Conservation (phyloP, 2,888 invertebrate genomes). For the Lepidochitona cinerea region DNA sequence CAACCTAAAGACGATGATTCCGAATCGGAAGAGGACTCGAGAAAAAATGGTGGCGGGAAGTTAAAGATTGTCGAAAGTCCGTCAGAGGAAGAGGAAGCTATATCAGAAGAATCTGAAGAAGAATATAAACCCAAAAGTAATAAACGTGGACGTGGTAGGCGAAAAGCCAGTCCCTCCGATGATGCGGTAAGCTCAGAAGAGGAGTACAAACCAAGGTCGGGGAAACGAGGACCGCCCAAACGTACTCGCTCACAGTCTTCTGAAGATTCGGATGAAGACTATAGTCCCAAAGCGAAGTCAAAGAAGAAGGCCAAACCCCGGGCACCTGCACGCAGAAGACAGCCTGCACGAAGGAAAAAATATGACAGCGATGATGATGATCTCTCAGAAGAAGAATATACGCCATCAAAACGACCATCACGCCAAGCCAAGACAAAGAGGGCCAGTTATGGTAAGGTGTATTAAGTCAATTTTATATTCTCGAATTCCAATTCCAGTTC, state of each 20-base stretch:
- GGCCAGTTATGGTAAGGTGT: conserved; percentile 4
- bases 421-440: neutral
- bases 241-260: neutral
- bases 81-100: neutral
- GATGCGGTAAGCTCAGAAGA: neutral
- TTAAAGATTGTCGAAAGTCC: neutral
- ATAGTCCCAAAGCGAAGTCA: neutral
- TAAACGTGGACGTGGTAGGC: neutral
- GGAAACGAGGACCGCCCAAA: neutral
- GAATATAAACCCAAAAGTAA: neutral
- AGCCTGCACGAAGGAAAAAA: neutral
- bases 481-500: too few relatives aligned
- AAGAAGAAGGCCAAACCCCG: neutral
- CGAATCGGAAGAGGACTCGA: neutral
- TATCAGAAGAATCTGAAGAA: neutral
- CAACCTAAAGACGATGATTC: neutral
- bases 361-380: neutral
- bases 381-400: neutral
- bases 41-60: neutral
- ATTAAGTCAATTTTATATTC: too few relatives aligned
- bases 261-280: neutral
- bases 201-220: neutral
- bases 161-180: neutral
- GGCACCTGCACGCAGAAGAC: neutral
- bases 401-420: neutral